Conservation (phyloP, 2,797 vertebrate species). For the Silurus lanzhouensis region DNA sequence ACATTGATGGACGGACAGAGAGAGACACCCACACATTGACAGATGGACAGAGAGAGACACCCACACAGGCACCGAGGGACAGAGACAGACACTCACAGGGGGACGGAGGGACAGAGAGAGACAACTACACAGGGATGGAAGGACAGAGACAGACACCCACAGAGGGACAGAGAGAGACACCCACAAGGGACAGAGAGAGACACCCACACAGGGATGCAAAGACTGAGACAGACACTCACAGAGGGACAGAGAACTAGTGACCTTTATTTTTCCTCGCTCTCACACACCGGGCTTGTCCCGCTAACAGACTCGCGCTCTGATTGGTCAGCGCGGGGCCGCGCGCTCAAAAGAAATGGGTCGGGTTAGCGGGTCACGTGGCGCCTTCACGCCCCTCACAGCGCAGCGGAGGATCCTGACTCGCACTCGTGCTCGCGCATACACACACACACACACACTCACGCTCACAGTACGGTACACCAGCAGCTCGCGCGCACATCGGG, state of each 20-base stretch:
- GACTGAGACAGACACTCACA: background rate
- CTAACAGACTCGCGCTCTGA: background rate
- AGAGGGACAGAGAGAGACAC: too few species aligned
- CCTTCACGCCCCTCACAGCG: slow-evolving; percentile 38
- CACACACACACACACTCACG: background rate
- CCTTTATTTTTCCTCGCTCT: background rate
- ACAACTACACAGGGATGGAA: too few species aligned
- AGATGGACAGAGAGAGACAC: background rate
- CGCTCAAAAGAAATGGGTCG: slow-evolving; percentile 13
- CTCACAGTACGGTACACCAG: too few species aligned
- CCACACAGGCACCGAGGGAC: too few species aligned
- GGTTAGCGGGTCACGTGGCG: slow-evolving; percentile 13
- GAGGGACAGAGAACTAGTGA: background rate
- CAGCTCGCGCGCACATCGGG: background rate
- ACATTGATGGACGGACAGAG: too few species aligned
- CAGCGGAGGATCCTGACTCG: slow-evolving; percentile 60
- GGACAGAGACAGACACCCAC: background rate
- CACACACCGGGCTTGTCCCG: background rate
- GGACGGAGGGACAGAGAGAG: too few species aligned
- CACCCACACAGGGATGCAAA: too few species aligned
- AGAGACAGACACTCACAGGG: too few species aligned
- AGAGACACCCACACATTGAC: too few species aligned
- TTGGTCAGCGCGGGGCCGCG: background rate
- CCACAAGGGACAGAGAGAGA: too few species aligned
- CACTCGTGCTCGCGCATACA: slow-evolving; percentile 55